A percentile compares a stretch with the other conserved stretches of the same genome.
These are phyloP conservation scores for Disparrhopalites patrizii DNA, from an alignment of 2,888 invertebrate genomes.

Conservation along the genomic window DNA sequence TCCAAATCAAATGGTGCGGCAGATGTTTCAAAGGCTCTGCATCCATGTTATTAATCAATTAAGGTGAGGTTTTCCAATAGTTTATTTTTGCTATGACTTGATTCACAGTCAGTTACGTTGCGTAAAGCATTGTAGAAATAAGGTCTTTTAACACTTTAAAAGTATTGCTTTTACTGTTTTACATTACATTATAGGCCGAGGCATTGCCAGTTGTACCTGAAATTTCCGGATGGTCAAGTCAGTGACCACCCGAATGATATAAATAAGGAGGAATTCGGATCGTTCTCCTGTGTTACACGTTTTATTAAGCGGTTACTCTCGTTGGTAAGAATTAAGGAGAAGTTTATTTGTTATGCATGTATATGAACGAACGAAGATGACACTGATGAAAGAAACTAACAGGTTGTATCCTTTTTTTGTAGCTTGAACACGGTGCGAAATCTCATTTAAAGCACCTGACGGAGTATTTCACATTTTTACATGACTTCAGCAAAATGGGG, in stretches of 20 bases:
- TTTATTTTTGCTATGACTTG: slow-evolving; percentile 9
- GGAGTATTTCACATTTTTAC: slow-evolving; percentile 86
- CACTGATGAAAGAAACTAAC: too few species aligned
- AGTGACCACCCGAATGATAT: slow-evolving; percentile 61
- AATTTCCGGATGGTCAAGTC: slow-evolving; percentile 53
- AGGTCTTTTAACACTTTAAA: neutral
- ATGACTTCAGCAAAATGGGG: slow-evolving; percentile 93
- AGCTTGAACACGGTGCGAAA: slow-evolving; percentile 83
- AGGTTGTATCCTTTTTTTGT: slow-evolving; percentile 33
- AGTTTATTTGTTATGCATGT: neutral
- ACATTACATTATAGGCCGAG: slow-evolving; percentile 57
- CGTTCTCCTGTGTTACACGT: slow-evolving; percentile 83
- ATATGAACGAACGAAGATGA: neutral
- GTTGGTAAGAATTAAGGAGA: slow-evolving; percentile 56
- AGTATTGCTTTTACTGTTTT: neutral
- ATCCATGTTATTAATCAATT: slow-evolving; percentile 91
- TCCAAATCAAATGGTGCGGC: slow-evolving; percentile 93
- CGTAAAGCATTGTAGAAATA: neutral
- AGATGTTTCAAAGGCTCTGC: slow-evolving; percentile 92
- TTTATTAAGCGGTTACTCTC: slow-evolving; percentile 84
- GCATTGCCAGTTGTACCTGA: slow-evolving; percentile 64
- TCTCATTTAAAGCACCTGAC: slow-evolving; percentile 81
- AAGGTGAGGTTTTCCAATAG: slow-evolving; percentile 56
- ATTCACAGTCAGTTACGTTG: neutral
- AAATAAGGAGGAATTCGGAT: slow-evolving; percentile 60